Evolutionary conservation across 2,888 invertebrate genomes (phyloP).

Genomic region (Lapara coniferarum): DNA sequence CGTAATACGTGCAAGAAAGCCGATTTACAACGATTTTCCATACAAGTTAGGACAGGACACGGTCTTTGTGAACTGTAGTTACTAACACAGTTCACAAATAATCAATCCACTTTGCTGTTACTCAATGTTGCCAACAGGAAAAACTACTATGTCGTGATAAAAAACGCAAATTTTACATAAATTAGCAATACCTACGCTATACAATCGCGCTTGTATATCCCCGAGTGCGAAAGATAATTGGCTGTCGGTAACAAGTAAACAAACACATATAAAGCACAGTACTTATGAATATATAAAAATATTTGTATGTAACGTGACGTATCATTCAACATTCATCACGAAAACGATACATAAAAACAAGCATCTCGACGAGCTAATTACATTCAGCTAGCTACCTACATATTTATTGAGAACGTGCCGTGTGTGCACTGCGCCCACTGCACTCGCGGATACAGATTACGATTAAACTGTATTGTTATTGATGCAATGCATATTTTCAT

Average conservation of each 20-base stretch:
- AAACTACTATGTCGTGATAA: constrained; percentile 19
- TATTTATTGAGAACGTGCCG: constrained; percentile 12
- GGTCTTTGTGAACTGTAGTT: too few relatives aligned
- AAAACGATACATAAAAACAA: constrained; percentile 26
- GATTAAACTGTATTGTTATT: constrained; percentile 21
- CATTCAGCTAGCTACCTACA: constrained; percentile 26
- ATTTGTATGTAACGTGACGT: constrained; percentile 19
- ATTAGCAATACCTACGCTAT: constrained; percentile 16
- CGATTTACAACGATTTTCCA: neutral
- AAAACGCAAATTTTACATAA: constrained; percentile 14
- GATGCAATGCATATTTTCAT: constrained; percentile 34
- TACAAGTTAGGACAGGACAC: too few relatives aligned
- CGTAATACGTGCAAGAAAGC: too few relatives aligned
- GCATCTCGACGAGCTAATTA: constrained; percentile 27
- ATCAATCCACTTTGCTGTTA: constrained; percentile 16
- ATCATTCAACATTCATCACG: constrained; percentile 21
- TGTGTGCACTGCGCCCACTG: neutral
- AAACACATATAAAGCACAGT: constrained; percentile 12
- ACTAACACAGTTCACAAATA: neutral
- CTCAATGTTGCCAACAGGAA: constrained; percentile 19
- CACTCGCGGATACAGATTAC: constrained; percentile 7
- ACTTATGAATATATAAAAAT: constrained; percentile 16
- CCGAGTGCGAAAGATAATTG: constrained; percentile 19
- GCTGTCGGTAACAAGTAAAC: constrained; percentile 23
- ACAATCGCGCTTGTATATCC: neutral